Conservation (phyloP, 2,797 vertebrate species). For the Staurois parvus region DNA sequence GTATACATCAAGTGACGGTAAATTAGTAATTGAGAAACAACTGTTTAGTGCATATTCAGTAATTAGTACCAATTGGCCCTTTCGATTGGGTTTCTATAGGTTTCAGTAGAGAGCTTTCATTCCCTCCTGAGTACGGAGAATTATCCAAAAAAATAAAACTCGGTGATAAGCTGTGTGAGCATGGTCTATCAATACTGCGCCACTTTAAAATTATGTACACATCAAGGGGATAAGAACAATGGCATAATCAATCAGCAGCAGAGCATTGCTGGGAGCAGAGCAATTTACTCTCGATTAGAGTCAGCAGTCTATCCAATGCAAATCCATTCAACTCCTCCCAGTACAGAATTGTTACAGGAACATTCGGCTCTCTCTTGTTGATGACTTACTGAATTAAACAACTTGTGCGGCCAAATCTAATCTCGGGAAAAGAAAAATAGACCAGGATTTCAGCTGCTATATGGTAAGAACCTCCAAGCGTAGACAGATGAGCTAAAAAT, state of each 20-base stretch:
- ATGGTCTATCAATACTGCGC: slow-evolving; percentile 33
- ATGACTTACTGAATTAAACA: slow-evolving; percentile 40
- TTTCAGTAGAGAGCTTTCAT: neutral
- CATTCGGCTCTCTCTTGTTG: slow-evolving; percentile 24
- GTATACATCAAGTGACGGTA: neutral
- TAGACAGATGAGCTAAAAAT: neutral
- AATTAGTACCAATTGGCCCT: slow-evolving; percentile 1
- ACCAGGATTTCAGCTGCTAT: neutral
- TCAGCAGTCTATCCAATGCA: slow-evolving; percentile 51
- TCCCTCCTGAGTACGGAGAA: slow-evolving; percentile 11
- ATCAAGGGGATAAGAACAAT: slow-evolving; percentile 41
- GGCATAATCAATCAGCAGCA: slow-evolving; percentile 50
- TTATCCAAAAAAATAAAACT: slow-evolving; percentile 34
- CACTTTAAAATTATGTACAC: slow-evolving; percentile 51
- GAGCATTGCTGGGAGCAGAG: slow-evolving; percentile 19
- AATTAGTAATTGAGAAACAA: neutral
- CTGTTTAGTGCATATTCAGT: slow-evolving; percentile 9
- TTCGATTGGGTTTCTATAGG: slow-evolving; percentile 10
- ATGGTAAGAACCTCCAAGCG: neutral
- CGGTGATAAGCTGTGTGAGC: slow-evolving; percentile 11
- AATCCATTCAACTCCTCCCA: slow-evolving; percentile 34
- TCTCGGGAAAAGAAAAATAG: neutral
- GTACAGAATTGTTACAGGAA: slow-evolving; percentile 12
- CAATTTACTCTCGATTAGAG: slow-evolving; percentile 53
- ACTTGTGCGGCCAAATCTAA: slow-evolving; percentile 10